A percentile compares a stretch with the other conserved stretches of the same genome.
Evolutionary conservation across 2,888 invertebrate genomes (phyloP).

Genomic region (Aspidapion aeneum): DNA sequence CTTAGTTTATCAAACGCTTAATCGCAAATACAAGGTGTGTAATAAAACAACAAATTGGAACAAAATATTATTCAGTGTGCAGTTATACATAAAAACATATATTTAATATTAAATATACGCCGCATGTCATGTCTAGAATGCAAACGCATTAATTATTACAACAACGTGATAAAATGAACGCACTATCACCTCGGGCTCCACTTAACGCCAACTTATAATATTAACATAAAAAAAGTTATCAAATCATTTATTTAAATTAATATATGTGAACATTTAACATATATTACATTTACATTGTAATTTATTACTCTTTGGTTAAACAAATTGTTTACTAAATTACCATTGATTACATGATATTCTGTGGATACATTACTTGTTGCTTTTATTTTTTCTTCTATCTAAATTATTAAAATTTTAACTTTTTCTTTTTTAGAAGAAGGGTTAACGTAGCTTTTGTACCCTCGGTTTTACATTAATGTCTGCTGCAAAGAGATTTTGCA

Average conservation of each 20-base stretch:
- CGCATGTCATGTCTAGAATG: constrained; percentile 30
- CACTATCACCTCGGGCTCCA: constrained; percentile 20
- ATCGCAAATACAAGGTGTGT: not conserved
- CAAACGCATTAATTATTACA: constrained; percentile 38
- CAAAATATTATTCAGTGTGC: not conserved
- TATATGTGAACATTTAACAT: not conserved
- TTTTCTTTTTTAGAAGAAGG: too few species aligned
- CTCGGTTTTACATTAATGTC: too few species aligned
- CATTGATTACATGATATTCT: too few species aligned
- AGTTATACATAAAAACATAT: not conserved
- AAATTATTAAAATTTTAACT: too few species aligned
- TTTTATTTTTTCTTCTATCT: too few species aligned
- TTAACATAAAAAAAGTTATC: not conserved
- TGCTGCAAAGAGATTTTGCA: too few species aligned
- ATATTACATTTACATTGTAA: not conserved
- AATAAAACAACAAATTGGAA: not conserved
- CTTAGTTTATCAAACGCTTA: too few species aligned
- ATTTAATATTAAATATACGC: not conserved
- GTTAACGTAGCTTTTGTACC: too few species aligned
- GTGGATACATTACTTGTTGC: too few species aligned
- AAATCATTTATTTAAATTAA: not conserved
- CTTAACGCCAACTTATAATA: constrained; percentile 7
- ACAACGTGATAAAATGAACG: constrained; percentile 25
- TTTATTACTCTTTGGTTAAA: too few species aligned
- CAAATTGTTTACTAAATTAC: too few species aligned